Base-by-base conservation (phyloP, 2,888 invertebrate genomes). In the Drosophila neoperkinsi region DNA sequence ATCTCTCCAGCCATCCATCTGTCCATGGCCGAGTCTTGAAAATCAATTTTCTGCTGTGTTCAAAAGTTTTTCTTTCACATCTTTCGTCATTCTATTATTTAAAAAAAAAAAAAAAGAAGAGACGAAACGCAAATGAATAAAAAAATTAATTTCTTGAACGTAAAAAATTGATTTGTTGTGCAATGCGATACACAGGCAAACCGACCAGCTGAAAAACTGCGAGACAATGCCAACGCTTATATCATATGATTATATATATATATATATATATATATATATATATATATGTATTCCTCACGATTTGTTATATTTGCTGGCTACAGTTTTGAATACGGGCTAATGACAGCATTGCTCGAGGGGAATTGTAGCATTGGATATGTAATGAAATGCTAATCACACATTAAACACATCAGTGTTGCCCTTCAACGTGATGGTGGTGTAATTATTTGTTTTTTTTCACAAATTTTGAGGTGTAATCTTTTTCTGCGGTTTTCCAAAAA, bases 101-200 rank as follows among this genome's bases (percentile, higher is more conserved):
- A 61, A 34, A 5, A 71, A 57, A 61, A 5, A 68, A 57, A 18
- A n/a, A 16, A 46, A 46, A 25, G 9, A 46, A 46, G 25, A 61
- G 60, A 66, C 18, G 18, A 70, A 34, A 57, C 38, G 52, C 59
- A 62, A 65, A 65, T 55, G 61, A 62, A 58, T 56, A 65, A 60
- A 63, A 77, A 69, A 50, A 61, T 64, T 69, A 71, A 77, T 71
- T 77, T 79, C 60, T 52, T 73, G 52, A 65, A 79, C 61, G 71
- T 74, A 59, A 58, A 81, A 77, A 81, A 80, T 82, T 73, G 81
- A 81, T 82, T 80, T 80, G 77, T 75, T 82, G 70, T 82, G 82
- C 75, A 80, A 77, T 63, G 69, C 52, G 50, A 68, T 61, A 50
- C 57, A 52, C 63, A 66, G 56, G 55, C 33, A 50, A 55, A 43